phyloP scores from a whole-genome alignment of 1,140 invertebrate species.

The Manduca sexta region DNA sequence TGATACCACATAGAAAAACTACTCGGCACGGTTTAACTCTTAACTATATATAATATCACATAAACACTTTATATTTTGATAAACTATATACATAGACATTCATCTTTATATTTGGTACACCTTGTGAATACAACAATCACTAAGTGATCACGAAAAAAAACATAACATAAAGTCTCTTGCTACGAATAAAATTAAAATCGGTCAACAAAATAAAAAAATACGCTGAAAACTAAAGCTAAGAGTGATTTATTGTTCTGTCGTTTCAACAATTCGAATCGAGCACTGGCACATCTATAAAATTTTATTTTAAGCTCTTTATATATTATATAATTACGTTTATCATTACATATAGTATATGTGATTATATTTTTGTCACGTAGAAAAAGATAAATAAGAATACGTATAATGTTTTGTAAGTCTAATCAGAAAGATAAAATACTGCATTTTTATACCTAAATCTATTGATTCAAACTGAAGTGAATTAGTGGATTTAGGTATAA shows the following conservation, averaged over 20 bases:
- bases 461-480: no score
- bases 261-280: no score
- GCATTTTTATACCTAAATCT: no score
- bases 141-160: conserved; percentile 39
- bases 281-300: no score
- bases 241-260: neutral
- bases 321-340: neutral
- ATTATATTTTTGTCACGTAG: no score
- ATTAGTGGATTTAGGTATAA: no score
- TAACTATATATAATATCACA: conserved; percentile 71
- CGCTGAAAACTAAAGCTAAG: neutral
- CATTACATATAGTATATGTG: no score
- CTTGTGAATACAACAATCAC: conserved; percentile 36
- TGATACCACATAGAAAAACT: conserved; percentile 73
- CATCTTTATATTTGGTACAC: conserved; percentile 44
- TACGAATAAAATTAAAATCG: conserved; percentile 24
- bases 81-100: conserved; percentile 61
- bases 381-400: no score
- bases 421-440: no score
- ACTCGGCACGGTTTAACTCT: conserved; percentile 72
- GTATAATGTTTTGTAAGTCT: no score
- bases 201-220: conserved; percentile 5
- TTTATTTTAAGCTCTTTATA: neutral
- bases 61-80: conserved; percentile 69
- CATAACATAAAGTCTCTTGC: conserved; percentile 26